Percentiles rank a stretch among this genome's conserved stretches.
phyloP scores from a whole-genome alignment of 2,888 invertebrate genomes.

The Drosophila peninsularis region DNA sequence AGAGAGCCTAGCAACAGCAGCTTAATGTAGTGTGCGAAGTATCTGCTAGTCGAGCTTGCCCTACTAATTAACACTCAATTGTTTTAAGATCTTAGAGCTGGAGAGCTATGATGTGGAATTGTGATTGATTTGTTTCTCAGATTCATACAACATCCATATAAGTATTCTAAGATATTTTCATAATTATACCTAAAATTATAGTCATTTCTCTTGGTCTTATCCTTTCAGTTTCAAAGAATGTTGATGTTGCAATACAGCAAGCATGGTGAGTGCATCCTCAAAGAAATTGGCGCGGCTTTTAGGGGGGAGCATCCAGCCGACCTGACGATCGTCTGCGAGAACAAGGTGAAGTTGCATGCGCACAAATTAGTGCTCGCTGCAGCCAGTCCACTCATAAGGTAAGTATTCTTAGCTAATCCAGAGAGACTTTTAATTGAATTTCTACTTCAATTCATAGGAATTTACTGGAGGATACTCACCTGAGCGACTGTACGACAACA shows the following conservation, averaged over 20 bases:
- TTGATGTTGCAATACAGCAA: constrained; percentile 96
- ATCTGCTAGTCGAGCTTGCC: neutral
- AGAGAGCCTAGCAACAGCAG: no score
- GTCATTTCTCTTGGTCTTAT: neutral
- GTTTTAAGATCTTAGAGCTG: no score
- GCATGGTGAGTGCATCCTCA: constrained; percentile 96
- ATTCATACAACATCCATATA: no score
- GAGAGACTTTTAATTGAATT: no score
- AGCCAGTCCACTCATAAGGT: constrained; percentile 93
- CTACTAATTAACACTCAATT: no score
- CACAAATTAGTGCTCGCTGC: constrained; percentile 94
- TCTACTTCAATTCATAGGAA: constrained; percentile 83
- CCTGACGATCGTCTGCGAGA: constrained; percentile 93
- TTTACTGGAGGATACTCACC: constrained; percentile 90
- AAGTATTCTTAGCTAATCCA: neutral
- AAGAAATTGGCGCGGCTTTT: constrained; percentile 95
- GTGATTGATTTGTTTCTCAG: no score
- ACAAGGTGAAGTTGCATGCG: constrained; percentile 91
- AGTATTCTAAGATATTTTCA: no score
- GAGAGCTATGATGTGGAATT: no score
- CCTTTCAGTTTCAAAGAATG: constrained; percentile 85
- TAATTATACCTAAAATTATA: no score
- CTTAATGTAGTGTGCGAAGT: neutral
- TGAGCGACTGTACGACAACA: constrained; percentile 89
- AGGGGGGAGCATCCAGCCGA: constrained; percentile 94